Percentiles rank a stretch among this genome's conserved stretches.
These are phyloP conservation scores for Liolophura sinensis DNA, from an alignment of 1,140 invertebrate species.

Conservation along the genomic window DNA sequence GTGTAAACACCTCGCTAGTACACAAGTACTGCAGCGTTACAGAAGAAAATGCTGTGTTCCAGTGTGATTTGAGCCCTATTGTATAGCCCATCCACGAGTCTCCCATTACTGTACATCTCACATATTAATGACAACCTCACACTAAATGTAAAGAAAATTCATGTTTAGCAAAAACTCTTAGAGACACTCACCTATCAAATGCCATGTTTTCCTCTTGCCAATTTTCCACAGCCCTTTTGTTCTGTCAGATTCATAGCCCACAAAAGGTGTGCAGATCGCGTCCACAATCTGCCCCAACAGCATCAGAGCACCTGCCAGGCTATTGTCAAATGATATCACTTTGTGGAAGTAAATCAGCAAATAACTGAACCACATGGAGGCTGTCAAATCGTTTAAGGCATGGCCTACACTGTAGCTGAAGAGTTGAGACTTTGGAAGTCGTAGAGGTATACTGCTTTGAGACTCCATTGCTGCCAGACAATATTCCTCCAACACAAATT, in stretches of 20 bases:
- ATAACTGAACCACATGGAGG: constrained; percentile 97
- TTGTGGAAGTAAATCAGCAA: constrained; percentile 89
- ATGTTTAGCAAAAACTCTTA: neutral
- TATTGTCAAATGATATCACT: constrained; percentile 74
- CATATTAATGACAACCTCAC: no score
- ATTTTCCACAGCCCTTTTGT: constrained; percentile 71
- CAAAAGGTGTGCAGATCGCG: constrained; percentile 85
- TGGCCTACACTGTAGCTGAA: constrained; percentile 75
- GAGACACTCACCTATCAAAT: constrained; percentile 75
- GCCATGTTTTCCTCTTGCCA: constrained; percentile 89
- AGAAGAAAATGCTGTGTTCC: no score
- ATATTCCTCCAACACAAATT: no score
- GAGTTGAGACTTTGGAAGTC: no score
- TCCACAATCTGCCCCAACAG: constrained; percentile 71
- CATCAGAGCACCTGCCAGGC: constrained; percentile 69
- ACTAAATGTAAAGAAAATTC: no score
- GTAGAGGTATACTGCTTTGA: no score
- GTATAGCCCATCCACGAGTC: no score
- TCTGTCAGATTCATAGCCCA: constrained; percentile 84
- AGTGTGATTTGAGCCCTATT: no score
- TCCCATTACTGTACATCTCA: no score
- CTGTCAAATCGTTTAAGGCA: constrained; percentile 92
- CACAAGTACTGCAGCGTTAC: no score
- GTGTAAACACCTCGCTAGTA: no score
- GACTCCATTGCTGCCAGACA: no score